Evolutionary conservation across 2,113 vertebrate genomes (phyloP), one percentile per base, ranked within the genome.

Genomic region (Prolemur simus): DNA sequence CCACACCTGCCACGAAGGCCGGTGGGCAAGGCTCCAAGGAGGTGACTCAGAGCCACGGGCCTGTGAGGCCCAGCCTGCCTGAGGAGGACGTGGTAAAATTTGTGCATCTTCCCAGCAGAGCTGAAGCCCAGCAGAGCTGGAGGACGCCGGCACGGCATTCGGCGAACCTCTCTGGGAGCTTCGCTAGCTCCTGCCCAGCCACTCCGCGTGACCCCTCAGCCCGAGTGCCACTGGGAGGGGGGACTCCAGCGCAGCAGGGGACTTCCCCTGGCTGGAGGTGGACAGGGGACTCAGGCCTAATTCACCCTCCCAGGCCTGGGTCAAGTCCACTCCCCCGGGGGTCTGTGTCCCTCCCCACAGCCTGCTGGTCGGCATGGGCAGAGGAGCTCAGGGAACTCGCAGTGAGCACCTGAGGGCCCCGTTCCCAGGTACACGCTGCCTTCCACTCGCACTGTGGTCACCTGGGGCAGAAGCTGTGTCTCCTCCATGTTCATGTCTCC

Each of bases 31-130:
- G 15, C 39, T 7, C 15, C 39, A 25, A 52, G 80, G n/a, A 52
- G 63, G 8, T 52, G 69, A 92, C 20, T 39, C 91, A 60, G 39
- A n/a, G 81, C 27, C 76, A 15, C 0, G 7, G 45, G 74, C 73
- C 54, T 6, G 1, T 6, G 60, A 49, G 18, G 37, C 7, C 29
- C 0, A 4, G 20, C 63, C 0, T 0, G 10, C 17, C 85, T 49
- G 5, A 45, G 25, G 80, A 13, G n/a, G 17, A 5, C 0, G 0
- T 17, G 20, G 42, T 1, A 89, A 0, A 52, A 82, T 52, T 34
- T 0, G 0, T 0, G 86, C 0, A 0, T 0, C 18, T 39, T 25
- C 94, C 66, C 3, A 0, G 17, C 39, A 13, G 0, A 11, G 54
- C 7, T 2, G 11, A 49, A n/a, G 87, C 34, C 34, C 17, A 12